Conservation (phyloP, 2,888 invertebrate species). For the Drosophila pseudotalamancana region DNA sequence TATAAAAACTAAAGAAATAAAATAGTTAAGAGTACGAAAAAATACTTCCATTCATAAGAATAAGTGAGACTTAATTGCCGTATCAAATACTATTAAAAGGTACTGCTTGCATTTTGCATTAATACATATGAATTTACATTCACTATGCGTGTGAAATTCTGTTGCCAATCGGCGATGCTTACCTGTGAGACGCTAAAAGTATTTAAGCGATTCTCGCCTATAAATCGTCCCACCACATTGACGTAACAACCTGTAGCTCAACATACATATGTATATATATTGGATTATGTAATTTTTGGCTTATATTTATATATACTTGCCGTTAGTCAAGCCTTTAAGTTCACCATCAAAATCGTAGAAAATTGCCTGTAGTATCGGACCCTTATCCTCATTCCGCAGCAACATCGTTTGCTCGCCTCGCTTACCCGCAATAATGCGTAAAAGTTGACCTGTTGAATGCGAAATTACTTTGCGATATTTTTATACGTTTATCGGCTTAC, state of each 20-base stretch:
- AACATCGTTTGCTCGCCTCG: conserved; percentile 72
- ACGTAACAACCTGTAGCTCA: conserved; percentile 64
- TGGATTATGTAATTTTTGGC: neutral
- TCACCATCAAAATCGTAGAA: conserved; percentile 78
- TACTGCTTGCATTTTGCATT: conserved; percentile 54
- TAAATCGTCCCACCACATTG: conserved; percentile 78
- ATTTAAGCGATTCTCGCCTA: conserved; percentile 72
- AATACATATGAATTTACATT: conserved; percentile 78
- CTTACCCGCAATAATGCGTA: conserved; percentile 76
- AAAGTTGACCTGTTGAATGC: conserved; percentile 69
- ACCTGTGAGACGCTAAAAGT: conserved; percentile 72
- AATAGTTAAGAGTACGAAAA: conserved; percentile 4
- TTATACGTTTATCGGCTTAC: conserved; percentile 42
- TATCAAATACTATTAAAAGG: conserved; percentile 1
- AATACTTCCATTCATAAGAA: neutral
- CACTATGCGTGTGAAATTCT: conserved; percentile 75
- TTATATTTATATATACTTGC: conserved; percentile 23
- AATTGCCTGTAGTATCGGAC: conserved; percentile 81
- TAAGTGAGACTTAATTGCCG: neutral
- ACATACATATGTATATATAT: too few relatives aligned
- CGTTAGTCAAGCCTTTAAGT: conserved; percentile 37
- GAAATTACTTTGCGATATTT: neutral
- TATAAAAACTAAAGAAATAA: conserved; percentile 4
- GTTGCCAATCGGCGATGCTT: conserved; percentile 40
- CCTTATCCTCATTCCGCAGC: conserved; percentile 67